Base-by-base conservation (phyloP, 2,113 vertebrate species). In the Collichthys lucidus region DNA sequence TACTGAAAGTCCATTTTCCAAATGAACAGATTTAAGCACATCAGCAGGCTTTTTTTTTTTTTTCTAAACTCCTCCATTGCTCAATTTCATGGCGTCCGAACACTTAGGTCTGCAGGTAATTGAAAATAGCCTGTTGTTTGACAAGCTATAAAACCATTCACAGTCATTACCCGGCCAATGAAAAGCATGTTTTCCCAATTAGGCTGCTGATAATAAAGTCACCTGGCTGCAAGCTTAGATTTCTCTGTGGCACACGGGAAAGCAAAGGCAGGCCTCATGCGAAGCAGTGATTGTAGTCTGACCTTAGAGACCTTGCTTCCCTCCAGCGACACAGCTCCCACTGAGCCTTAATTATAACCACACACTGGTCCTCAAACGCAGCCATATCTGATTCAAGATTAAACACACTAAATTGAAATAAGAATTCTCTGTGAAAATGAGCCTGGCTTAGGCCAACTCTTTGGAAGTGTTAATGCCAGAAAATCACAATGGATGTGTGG, bases 81-180 rank as follows among this genome's bases (percentile, higher is more conserved):
- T 86, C 57, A 85, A 86, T 89, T 90, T 90, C 78, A 90, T 79
- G 78, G 79, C 76, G 56, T 92, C 68, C 53, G 24, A 90, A 87
- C 77, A 83, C 80, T 71, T 77, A 72, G 12, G 35, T 67, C 68
- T 76, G 61, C 75, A 82, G 74, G 74, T 91, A 90, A 93, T 89
- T 92, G 89, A 95, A 94, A 85, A 86, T 80, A 89, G 63, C 85
- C 85, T 90, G 83, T 92, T 91, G 92, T 92, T 91, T 91, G 92
- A 92, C 88, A 90, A 91, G 87, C 83, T 90, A 90, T 91, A 92
- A 93, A 92, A 86, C 70, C 75, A 79, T 88, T 88, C 77, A 55
- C 71, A 92, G 92, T 91, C 91, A 93, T 94, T 92, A 93, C 82
- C 74, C 65, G 80, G 78, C 71, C 87, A 86, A 79, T 90, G 86